Percentiles rank a stretch among this genome's conserved stretches.
Conservation (phyloP, 2,888 invertebrate genomes). For the Alentia gelatinosa region DNA sequence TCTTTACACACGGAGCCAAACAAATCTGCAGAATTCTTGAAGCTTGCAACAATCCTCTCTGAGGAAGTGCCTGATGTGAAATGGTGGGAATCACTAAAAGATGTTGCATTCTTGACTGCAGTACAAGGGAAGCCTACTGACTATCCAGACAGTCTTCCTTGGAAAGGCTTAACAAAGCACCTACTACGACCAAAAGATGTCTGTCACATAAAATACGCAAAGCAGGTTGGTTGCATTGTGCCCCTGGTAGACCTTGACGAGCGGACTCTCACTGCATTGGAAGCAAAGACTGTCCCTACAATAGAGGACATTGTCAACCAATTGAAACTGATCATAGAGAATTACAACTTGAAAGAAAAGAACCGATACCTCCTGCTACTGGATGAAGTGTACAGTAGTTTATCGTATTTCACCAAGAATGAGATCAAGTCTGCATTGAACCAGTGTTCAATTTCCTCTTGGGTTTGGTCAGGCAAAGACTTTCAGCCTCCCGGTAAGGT, state of each 20-base stretch:
- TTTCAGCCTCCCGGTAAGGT: constrained; percentile 60
- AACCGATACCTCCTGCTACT: constrained; percentile 60
- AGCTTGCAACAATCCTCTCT: neutral
- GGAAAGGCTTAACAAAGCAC: constrained; percentile 28
- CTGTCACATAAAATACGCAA: constrained; percentile 48
- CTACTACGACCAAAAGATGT: constrained; percentile 62
- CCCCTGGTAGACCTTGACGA: constrained; percentile 61
- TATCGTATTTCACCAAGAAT: constrained; percentile 45
- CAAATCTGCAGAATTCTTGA: constrained; percentile 53
- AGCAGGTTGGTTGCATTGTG: constrained; percentile 63
- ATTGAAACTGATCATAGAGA: constrained; percentile 58
- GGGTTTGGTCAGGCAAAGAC: constrained; percentile 70
- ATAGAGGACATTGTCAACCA: constrained; percentile 59
- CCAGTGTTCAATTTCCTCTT: constrained; percentile 51
- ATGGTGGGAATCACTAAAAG: constrained; percentile 57
- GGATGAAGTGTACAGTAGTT: constrained; percentile 58
- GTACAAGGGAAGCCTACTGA: constrained; percentile 51
- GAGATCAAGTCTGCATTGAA: constrained; percentile 42
- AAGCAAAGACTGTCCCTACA: constrained; percentile 58
- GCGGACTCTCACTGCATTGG: constrained; percentile 43
- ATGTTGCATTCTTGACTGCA: constrained; percentile 61
- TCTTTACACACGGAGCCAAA: constrained; percentile 53
- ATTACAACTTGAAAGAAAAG: constrained; percentile 60
- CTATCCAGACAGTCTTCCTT: constrained; percentile 59
- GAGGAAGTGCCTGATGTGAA: neutral